phyloP scores from a whole-genome alignment of 1,140 invertebrate genomes.

The Cydia fagiglandana region DNA sequence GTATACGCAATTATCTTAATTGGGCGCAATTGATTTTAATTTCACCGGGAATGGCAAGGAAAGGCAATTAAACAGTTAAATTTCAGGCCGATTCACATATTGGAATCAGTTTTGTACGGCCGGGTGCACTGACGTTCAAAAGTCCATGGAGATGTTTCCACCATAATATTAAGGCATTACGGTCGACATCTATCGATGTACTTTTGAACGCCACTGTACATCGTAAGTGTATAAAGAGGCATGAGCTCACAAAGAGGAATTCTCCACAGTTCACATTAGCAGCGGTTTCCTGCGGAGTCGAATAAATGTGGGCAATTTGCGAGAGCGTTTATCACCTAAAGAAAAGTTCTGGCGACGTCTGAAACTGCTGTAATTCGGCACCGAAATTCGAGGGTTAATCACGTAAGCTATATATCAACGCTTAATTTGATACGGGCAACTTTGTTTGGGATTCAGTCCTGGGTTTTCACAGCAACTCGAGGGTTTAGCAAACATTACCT shows the following conservation, averaged over 20 bases:
- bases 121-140: slow-evolving; percentile 40
- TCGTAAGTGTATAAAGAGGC: slow-evolving; percentile 47
- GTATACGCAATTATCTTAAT: slow-evolving; percentile 45
- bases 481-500: slow-evolving; percentile 20
- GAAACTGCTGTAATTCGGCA: slow-evolving; percentile 55
- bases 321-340: slow-evolving; percentile 71
- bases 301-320: slow-evolving; percentile 69
- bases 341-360: slow-evolving; percentile 67
- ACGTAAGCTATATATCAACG: slow-evolving; percentile 58
- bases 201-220: no score
- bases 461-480: slow-evolving; percentile 13
- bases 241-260: slow-evolving; percentile 46
- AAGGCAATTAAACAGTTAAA: slow-evolving; percentile 48
- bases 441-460: slow-evolving; percentile 46
- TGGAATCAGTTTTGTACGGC: slow-evolving; percentile 46
- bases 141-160: no score
- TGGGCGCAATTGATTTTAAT: slow-evolving; percentile 44
- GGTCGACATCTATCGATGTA: no score
- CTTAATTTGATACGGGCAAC: slow-evolving; percentile 61
- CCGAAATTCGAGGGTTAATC: slow-evolving; percentile 62
- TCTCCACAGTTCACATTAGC: slow-evolving; percentile 52
- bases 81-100: slow-evolving; percentile 46
- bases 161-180: no score
- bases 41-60: slow-evolving; percentile 37
- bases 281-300: slow-evolving; percentile 53